phyloP scores from a whole-genome alignment of 2,797 vertebrate genomes.

The Margarornis squamiger region DNA sequence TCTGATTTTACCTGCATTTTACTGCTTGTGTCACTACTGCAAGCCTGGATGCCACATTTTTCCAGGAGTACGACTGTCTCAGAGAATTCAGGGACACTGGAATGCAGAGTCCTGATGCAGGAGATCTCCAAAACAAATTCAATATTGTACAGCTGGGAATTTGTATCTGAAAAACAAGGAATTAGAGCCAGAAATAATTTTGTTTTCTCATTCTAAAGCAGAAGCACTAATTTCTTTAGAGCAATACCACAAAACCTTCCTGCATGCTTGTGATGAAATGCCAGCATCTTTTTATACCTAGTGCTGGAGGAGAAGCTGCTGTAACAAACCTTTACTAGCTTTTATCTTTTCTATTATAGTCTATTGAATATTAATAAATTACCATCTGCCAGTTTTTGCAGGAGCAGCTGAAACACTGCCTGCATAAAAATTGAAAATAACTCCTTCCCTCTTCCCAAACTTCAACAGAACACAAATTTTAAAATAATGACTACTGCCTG shows the following conservation, averaged over 20 bases:
- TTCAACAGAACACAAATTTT: background rate
- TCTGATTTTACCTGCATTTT: background rate
- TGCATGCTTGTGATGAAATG: background rate
- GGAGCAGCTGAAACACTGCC: constrained; percentile 1
- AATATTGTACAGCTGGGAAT: background rate
- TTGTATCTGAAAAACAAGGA: background rate
- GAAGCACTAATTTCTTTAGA: background rate
- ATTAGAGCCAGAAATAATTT: background rate
- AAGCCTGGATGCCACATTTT: background rate
- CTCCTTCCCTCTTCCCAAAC: background rate
- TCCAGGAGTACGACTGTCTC: background rate
- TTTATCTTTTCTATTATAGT: constrained; percentile 30
- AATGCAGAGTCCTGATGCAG: background rate
- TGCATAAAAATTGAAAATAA: constrained; percentile 33
- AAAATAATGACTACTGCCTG: background rate
- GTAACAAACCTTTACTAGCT: background rate
- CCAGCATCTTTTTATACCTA: background rate
- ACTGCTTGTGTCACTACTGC: background rate
- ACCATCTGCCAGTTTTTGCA: background rate
- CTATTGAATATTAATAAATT: constrained; percentile 52
- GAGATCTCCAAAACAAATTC: background rate
- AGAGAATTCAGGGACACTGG: background rate
- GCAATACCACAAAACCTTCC: background rate
- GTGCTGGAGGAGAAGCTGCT: constrained; percentile 6
- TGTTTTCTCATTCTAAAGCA: background rate